Evolutionary conservation across 2,113 vertebrate species (phyloP), one percentile per base, ranked within the genome.

Genomic region (Phalacrocorax pelagicus): DNA sequence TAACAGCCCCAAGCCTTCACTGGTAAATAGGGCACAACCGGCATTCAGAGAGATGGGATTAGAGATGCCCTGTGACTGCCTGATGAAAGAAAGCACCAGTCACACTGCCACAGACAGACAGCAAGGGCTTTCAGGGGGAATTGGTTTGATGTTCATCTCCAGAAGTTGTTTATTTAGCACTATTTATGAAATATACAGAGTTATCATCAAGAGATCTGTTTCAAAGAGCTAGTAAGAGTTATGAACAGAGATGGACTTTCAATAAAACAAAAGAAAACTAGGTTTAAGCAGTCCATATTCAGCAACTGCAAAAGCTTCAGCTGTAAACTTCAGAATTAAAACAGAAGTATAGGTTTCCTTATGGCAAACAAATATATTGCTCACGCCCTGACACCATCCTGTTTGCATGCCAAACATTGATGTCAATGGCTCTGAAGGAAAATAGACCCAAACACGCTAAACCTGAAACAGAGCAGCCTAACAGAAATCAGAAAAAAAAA

Each of bases 361-460:
- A 86, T 13, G 13, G 69, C 23, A 62, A 47, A 49, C 26, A 81
- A 36, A 59, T 24, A 70, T 4, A 75, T 23, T 61, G 77, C 49
- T 79, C 75, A 63, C n/a, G 18, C 55, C 38, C 42, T 96, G 88
- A 95, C 88, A 83, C 93, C 74, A 96, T 85, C 58, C 32, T 78
- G 62, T 81, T 90, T 94, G 71, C 90, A 94, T 88, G 63, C 63
- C 59, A 92, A 92, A 67, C 67, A 90, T 70, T 81, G 61, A 49
- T 16, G 24, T 70, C 83, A 92, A 93, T 86, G 63, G 95, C 42
- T 90, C 71, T 51, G 57, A 96, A 83, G n/a, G 36, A 94, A 86
- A 89, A 90, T 0, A 73, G 40, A 93, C 29, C 36, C 73, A 79
- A 92, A 88, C 86, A 96, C 79, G 80, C 94, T 92, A 90, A 94